Conservation (phyloP, 2,797 vertebrate genomes). For the Amblyopsis hoosieri region DNA sequence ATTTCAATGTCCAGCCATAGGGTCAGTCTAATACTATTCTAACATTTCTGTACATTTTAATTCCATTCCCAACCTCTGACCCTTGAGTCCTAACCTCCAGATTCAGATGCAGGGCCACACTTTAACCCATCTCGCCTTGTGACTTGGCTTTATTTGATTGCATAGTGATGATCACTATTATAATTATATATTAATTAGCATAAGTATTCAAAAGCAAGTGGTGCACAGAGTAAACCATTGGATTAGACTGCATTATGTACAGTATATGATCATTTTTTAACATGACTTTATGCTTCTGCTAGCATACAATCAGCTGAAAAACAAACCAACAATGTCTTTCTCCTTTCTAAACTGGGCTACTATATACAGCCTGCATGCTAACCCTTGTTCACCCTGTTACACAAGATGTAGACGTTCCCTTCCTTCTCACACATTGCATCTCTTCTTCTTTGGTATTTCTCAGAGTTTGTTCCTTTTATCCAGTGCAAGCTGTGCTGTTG, state of each 20-base stretch:
- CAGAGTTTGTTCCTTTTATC: conserved; percentile 27
- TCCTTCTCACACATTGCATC: conserved; percentile 26
- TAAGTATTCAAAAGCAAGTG: too few species aligned
- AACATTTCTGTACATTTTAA: not conserved
- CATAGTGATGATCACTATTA: too few species aligned
- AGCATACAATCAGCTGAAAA: too few species aligned
- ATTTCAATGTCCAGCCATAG: not conserved
- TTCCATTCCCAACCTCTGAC: not conserved
- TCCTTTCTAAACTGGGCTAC: too few species aligned
- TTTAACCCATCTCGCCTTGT: too few species aligned
- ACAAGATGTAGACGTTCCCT: conserved; percentile 19
- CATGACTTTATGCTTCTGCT: too few species aligned
- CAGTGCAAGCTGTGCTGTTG: conserved; percentile 35
- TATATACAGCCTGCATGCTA: not conserved
- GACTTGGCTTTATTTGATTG: too few species aligned
- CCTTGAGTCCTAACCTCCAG: conserved; percentile 4
- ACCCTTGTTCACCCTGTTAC: conserved; percentile 26
- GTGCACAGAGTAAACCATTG: too few species aligned
- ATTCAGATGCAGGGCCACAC: not conserved
- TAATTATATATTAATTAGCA: too few species aligned
- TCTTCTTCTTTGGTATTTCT: conserved; percentile 17
- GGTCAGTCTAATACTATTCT: not conserved
- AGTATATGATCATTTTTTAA: too few species aligned
- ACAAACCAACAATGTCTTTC: too few species aligned
- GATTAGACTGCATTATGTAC: too few species aligned